phyloP scores from a whole-genome alignment of 2,797 vertebrate species.

The Enteromius trimaculatus region DNA sequence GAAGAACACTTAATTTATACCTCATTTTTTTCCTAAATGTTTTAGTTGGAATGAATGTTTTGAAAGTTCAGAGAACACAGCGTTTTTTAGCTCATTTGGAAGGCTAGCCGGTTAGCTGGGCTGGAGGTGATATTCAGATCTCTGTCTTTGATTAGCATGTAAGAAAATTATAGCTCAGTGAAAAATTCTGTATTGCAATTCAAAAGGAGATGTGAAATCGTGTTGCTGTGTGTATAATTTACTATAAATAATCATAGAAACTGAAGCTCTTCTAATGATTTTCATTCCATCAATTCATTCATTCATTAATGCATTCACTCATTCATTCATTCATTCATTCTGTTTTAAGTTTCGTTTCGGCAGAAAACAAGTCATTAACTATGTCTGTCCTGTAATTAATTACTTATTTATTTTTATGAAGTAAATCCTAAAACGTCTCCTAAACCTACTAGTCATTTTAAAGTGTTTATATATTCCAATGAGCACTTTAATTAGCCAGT shows the following conservation, averaged over 20 bases:
- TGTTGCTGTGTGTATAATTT: neutral
- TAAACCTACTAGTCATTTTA: neutral
- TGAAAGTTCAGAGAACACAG: neutral
- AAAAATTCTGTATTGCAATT: neutral
- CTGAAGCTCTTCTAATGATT: neutral
- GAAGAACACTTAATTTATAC: neutral
- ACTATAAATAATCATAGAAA: neutral
- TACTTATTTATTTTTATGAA: conserved; percentile 11
- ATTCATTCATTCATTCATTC: too few species aligned
- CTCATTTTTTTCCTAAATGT: neutral
- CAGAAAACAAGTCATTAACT: neutral
- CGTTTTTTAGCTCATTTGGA: neutral
- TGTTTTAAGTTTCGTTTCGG: neutral
- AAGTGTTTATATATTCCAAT: conserved; percentile 22
- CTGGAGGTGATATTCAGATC: neutral
- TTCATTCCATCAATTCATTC: too few species aligned
- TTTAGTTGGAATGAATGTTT: neutral
- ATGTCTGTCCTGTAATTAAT: neutral
- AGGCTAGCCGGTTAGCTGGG: neutral
- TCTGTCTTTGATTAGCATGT: neutral
- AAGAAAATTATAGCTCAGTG: neutral
- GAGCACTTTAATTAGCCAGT: conserved; percentile 24
- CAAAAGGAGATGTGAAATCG: neutral
- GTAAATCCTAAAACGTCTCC: neutral
- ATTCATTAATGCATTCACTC: too few species aligned